Evolutionary conservation across 2,797 vertebrate genomes (phyloP), one percentile per base, ranked within the genome.

Genomic region (Mus spretus): DNA sequence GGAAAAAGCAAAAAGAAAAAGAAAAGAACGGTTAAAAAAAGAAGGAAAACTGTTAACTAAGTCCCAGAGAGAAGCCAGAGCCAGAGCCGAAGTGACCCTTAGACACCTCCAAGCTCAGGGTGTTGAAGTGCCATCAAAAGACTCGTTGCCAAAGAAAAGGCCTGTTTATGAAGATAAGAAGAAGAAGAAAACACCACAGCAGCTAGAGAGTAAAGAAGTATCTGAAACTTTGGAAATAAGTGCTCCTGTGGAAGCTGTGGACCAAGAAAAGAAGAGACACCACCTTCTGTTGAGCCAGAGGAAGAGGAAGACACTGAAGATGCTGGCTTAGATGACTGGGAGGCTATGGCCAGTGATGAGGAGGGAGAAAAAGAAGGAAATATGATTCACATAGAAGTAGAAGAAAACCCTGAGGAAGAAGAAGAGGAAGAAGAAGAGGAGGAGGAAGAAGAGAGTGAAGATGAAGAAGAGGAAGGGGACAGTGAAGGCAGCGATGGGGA

Each of bases 71-170:
- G 99, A 99, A 94, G 99, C 99, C 72, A 98, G 99, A 95, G 99
- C 99, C 72, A 98, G 99, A 94, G 99, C 99, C 0, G 99, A 99
- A 98, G 99, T 99, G 96, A 99, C 99, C 10, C 99, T 99, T 28
- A 99, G 99, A 95, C 96, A 99, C 89, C 99, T 99, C 88, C 99
- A 99, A 98, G 99, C 99, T 94, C 99, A 99, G 98, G 99, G 99
- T 97, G 98, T 99, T 97, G 99, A 99, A 98, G 99, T 99, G 98
- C 99, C 99, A 98, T 99, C 99, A 98, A 99, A 99, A 99, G 99
- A 99, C 97, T 99, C 99, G 3, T 93, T 99, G 99, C 99, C 99
- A 99, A 99, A 99, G 98, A 99, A 99, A 98, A 99, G 99, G 97
- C 99, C 99, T 7, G 98, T 99, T 98, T 99, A 99, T 97, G 98